phyloP scores from a whole-genome alignment of 1,140 invertebrate species.

The Lepidurus apus region DNA sequence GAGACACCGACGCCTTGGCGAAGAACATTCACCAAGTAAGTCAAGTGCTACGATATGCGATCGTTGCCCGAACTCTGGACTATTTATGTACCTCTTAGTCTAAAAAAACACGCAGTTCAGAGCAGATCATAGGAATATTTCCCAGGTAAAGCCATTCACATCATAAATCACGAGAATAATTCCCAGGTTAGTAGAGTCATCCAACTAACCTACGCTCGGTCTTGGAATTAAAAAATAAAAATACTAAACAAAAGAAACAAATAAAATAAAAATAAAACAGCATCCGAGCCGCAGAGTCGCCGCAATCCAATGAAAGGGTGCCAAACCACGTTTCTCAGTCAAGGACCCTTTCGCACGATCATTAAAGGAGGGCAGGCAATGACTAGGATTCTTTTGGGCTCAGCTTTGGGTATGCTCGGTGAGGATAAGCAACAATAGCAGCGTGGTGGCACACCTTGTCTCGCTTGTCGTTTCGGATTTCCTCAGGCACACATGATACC shows the following conservation, averaged over 20 bases:
- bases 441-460: not conserved
- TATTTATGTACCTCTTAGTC: too few species aligned
- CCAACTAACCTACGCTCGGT: too few species aligned
- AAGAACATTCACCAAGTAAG: not conserved
- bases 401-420: not conserved
- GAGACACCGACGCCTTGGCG: not conserved
- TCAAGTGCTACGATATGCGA: not conserved
- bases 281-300: not conserved
- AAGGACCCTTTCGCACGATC: conserved; percentile 2
- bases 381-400: not conserved
- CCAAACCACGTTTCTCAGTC: not conserved
- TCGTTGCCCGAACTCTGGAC: not conserved
- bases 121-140: too few species aligned
- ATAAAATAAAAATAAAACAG: not conserved
- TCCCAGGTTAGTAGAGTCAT: too few species aligned
- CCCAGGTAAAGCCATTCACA: too few species aligned
- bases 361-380: not conserved
- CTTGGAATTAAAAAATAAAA: too few species aligned
- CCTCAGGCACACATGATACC: not conserved
- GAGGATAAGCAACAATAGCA: conserved; percentile 18
- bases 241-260: too few species aligned
- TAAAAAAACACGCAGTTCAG: too few species aligned
- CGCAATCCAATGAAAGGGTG: not conserved
- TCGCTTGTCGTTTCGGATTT: not conserved
- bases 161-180: too few species aligned